phyloP scores from a whole-genome alignment of 2,797 vertebrate species.

The Microcaecilia unicolor region DNA sequence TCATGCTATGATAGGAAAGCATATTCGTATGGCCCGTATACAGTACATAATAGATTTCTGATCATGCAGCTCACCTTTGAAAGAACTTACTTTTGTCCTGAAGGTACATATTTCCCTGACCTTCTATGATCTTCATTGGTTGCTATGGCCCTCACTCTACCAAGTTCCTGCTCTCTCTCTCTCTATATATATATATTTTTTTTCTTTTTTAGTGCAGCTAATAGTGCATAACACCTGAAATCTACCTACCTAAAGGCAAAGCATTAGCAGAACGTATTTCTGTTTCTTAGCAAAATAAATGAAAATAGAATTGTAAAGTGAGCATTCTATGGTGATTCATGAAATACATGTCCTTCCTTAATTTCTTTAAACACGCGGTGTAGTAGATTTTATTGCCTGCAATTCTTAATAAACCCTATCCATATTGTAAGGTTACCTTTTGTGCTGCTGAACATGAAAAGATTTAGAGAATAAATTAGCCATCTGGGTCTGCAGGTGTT shows the following conservation, averaged over 20 bases:
- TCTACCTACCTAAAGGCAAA: neutral
- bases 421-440: slow-evolving; percentile 15
- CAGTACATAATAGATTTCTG: too few species aligned
- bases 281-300: neutral
- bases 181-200: too few species aligned
- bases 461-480: slow-evolving; percentile 36
- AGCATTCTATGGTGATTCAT: neutral
- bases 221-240: too few species aligned
- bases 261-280: neutral
- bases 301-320: neutral
- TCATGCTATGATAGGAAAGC: too few species aligned
- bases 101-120: too few species aligned
- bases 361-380: neutral
- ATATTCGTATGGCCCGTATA: too few species aligned
- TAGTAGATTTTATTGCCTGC: neutral
- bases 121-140: too few species aligned
- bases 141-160: too few species aligned
- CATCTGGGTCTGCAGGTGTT: slow-evolving; percentile 38
- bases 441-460: slow-evolving; percentile 32
- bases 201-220: too few species aligned
- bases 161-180: too few species aligned
- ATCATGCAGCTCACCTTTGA: too few species aligned
- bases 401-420: slow-evolving; percentile 13
- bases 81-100: too few species aligned
- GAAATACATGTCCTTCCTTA: neutral